phyloP scores from a whole-genome alignment of 2,888 invertebrate species.

The Scaptomyza caliginosa region DNA sequence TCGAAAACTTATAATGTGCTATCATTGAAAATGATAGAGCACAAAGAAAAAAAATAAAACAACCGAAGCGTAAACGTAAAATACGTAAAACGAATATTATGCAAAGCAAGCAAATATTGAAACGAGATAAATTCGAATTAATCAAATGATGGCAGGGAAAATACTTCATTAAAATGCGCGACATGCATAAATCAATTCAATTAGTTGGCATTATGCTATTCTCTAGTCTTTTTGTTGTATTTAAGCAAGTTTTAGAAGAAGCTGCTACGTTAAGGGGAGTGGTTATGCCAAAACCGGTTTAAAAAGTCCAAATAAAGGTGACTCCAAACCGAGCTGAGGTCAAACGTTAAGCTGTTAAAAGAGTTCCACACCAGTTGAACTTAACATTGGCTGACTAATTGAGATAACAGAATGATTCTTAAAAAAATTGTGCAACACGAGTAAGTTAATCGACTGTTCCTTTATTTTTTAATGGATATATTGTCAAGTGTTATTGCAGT shows the following conservation, averaged over 20 bases:
- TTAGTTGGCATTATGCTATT: slow-evolving; percentile 66
- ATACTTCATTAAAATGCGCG: slow-evolving; percentile 66
- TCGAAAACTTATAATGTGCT: slow-evolving; percentile 49
- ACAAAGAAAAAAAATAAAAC: slow-evolving; percentile 29
- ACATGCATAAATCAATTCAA: slow-evolving; percentile 78
- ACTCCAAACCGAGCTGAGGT: slow-evolving; percentile 4
- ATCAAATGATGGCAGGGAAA: slow-evolving; percentile 54
- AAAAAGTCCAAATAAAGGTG: background rate
- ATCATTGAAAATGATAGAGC: slow-evolving; percentile 67
- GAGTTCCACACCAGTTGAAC: background rate
- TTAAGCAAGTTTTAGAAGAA: background rate
- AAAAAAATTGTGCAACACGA: background rate
- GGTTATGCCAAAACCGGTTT: background rate
- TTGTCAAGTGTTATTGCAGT: slow-evolving; percentile 29
- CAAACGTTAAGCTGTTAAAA: background rate
- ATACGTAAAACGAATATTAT: too few relatives aligned
- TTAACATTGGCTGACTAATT: background rate
- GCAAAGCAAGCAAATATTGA: slow-evolving; percentile 46
- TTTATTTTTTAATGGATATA: slow-evolving; percentile 21
- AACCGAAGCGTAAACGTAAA: slow-evolving; percentile 18
- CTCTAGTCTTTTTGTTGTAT: slow-evolving; percentile 18
- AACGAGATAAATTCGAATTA: slow-evolving; percentile 73
- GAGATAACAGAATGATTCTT: too few relatives aligned
- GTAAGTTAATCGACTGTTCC: slow-evolving; percentile 5
- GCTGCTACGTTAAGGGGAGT: slow-evolving; percentile 9